A percentile compares a stretch with the other conserved stretches of the same genome.
These are phyloP conservation scores for Drosophila pachea DNA, from an alignment of 1,140 invertebrate genomes.

Conservation along the genomic window DNA sequence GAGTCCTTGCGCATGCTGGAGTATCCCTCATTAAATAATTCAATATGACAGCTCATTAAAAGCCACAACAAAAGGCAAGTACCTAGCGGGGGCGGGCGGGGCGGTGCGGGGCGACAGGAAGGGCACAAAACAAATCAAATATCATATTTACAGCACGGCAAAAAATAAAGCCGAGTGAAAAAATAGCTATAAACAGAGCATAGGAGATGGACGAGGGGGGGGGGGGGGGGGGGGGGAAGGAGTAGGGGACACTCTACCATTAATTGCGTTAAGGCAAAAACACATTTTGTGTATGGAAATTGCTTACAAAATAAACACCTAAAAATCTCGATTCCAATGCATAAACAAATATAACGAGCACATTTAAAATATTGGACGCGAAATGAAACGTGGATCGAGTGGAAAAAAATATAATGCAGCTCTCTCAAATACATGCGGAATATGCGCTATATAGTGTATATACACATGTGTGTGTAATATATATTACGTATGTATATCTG, in stretches of 20 bases:
- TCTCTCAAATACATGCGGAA: constrained; percentile 30
- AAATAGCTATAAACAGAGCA: background rate
- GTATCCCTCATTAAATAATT: no score
- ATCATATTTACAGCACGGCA: background rate
- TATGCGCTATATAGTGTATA: no score
- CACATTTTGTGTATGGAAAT: constrained; percentile 21
- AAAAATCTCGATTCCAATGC: constrained; percentile 27
- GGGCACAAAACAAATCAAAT: background rate
- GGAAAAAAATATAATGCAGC: constrained; percentile 30
- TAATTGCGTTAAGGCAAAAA: constrained; percentile 14
- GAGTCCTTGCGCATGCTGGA: no score
- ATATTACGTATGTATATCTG: no score
- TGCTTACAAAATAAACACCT: constrained; percentile 6
- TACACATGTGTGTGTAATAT: no score
- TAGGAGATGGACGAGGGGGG: no score
- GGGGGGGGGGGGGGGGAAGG: no score
- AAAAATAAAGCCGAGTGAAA: background rate
- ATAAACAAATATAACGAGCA: constrained; percentile 39
- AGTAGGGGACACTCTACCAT: constrained; percentile 2
- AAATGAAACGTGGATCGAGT: constrained; percentile 19
- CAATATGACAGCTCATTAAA: no score
- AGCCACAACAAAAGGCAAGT: no score
- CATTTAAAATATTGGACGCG: constrained; percentile 25
- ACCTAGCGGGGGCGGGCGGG: no score
- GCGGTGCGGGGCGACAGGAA: no score